Percentiles rank a stretch among this genome's conserved stretches.
phyloP scores from a whole-genome alignment of 2,113 vertebrate genomes.

The Bolborhynchus lineola region DNA sequence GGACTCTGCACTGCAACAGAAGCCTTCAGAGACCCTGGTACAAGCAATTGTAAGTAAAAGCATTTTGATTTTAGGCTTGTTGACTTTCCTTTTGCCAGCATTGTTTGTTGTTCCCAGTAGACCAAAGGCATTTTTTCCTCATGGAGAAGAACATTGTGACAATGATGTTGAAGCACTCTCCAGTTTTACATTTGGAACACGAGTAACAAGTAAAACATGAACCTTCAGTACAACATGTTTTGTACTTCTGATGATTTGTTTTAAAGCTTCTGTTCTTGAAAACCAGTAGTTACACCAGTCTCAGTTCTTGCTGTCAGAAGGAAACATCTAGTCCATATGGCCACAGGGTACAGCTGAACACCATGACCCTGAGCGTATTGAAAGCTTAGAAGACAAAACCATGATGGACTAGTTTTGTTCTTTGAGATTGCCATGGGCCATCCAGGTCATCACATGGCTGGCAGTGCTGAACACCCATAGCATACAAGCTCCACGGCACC shows the following conservation, averaged over 20 bases:
- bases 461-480: background rate
- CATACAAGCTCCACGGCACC: background rate
- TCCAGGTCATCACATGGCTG: background rate
- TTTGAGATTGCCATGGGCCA: background rate
- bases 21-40: background rate
- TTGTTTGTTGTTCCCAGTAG: slow-evolving; percentile 22
- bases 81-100: slow-evolving; percentile 34
- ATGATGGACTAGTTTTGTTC: background rate
- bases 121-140: background rate
- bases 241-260: background rate
- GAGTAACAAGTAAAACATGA: background rate
- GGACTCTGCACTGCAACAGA: background rate
- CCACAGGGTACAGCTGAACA: background rate
- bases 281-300: background rate
- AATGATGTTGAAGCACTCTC: background rate
- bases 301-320: background rate
- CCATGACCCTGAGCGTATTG: rapidly evolving
- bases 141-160: background rate
- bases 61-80: background rate
- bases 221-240: background rate
- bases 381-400: background rate
- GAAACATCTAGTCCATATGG: background rate
- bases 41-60: background rate
- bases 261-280: background rate
- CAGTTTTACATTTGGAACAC: background rate